Evolutionary conservation across 2,113 vertebrate genomes (phyloP).

Genomic region (Melierax canorus): DNA sequence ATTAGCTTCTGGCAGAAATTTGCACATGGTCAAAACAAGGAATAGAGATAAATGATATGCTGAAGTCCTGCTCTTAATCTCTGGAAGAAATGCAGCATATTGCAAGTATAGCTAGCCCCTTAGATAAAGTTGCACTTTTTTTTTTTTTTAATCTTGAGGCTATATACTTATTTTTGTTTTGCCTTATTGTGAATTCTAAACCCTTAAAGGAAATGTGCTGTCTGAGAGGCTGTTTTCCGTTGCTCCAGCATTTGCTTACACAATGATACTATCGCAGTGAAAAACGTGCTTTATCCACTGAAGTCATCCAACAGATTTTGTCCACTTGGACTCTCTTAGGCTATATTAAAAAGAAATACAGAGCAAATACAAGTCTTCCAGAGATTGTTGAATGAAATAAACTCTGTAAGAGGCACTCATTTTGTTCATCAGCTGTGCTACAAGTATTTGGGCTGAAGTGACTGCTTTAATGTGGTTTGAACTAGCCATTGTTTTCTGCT

Average conservation of each 20-base stretch:
- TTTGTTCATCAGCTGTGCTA: background rate
- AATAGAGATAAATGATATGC: background rate
- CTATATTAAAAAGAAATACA: background rate
- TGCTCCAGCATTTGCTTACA: background rate
- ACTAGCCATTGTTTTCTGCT: background rate
- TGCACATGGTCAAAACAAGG: background rate
- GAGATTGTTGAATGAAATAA: background rate
- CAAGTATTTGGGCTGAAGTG: background rate
- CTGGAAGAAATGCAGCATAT: background rate
- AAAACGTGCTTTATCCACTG: background rate
- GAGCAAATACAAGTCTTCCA: background rate
- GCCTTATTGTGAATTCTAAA: background rate
- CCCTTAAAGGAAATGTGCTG: background rate
- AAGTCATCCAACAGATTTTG: background rate
- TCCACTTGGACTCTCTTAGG: background rate
- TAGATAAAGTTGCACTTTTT: background rate
- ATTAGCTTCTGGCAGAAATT: constrained; percentile 6
- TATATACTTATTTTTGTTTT: background rate
- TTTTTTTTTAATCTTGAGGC: background rate
- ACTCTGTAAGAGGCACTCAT: background rate
- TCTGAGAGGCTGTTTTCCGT: background rate
- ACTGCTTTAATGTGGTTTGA: background rate
- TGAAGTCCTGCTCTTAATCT: background rate
- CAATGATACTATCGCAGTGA: background rate
- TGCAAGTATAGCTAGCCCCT: background rate